Evolutionary conservation across 2,888 invertebrate species (phyloP), one percentile per base, ranked within the genome.

Genomic region (Torymus auratus): DNA sequence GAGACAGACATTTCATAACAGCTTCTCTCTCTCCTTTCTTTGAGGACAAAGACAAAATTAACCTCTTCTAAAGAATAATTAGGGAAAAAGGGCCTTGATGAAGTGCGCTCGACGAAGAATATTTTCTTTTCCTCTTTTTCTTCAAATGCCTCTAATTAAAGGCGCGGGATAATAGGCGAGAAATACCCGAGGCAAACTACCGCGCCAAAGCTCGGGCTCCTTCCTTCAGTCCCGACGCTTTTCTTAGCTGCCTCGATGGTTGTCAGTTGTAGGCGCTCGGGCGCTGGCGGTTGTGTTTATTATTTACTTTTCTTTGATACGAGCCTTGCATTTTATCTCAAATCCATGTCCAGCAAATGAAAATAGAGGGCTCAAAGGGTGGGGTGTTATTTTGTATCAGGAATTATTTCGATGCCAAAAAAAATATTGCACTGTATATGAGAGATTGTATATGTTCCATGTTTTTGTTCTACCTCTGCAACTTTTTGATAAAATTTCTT

Each of bases 201-300:
- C 41, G 41, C 41, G 7, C 7, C 14, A 56, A 52, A 20, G 23
- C 13, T 7, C 0, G 41, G 1, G 64, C 72, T 60, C 78, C 74
- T 64, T 71, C 67, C 12, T 28, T 41, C 17, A 15, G 64, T 17
- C 13, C 11, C 5, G 55, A 23, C 55, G 52, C 4, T 71, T 62
- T 52, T 61, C 76, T 61, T 13, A 41, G 20, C 53, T 80, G 80
- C 68, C 56, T 55, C 10, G 15, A 13, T 61, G 61, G 80, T 80
- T 67, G 62, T 67, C 67, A 50, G 52, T 67, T 12, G 61, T 72
- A 80, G 80, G 80, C 76, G 76, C 67, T 60, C 7, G 7, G 7
- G 41, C 5, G 1, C 7, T 10, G 1, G 41, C 15, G 23, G 10
- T 68, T 7, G 12, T 53, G 20, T 50, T 53, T 17, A 67, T 50